These are phyloP conservation scores for Vireo altiloquus DNA, from an alignment of 2,113 vertebrate species.

Conservation along the genomic window DNA sequence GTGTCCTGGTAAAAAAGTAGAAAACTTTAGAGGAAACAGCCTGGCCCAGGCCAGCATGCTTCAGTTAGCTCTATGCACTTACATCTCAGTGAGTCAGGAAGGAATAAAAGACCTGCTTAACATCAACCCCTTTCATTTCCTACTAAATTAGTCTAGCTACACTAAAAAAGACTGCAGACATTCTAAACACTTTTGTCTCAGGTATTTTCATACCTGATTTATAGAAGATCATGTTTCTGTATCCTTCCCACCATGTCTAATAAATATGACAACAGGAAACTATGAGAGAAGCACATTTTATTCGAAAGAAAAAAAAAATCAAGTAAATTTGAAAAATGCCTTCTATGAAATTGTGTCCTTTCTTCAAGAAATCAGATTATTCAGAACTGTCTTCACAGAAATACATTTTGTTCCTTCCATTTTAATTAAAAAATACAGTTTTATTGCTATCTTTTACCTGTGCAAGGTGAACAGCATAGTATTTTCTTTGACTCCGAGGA, in stretches of 20 bases:
- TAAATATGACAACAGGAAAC: neutral
- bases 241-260: neutral
- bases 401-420: neutral
- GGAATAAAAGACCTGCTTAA: neutral
- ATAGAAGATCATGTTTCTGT: neutral
- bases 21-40: neutral
- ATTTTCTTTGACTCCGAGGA: neutral
- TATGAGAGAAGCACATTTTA: neutral
- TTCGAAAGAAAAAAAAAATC: neutral
- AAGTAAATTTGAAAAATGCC: neutral
- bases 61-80: neutral
- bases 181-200: neutral
- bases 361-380: neutral
- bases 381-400: neutral
- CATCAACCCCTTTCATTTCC: neutral
- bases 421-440: neutral
- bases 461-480: neutral
- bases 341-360: neutral
- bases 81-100: neutral
- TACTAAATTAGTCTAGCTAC: neutral
- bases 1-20: neutral
- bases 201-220: neutral
- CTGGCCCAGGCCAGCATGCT: neutral
- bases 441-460: neutral
- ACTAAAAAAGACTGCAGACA: neutral